Base-by-base conservation (phyloP, 1,140 invertebrate species). In the Drosophila quadrilineata region DNA sequence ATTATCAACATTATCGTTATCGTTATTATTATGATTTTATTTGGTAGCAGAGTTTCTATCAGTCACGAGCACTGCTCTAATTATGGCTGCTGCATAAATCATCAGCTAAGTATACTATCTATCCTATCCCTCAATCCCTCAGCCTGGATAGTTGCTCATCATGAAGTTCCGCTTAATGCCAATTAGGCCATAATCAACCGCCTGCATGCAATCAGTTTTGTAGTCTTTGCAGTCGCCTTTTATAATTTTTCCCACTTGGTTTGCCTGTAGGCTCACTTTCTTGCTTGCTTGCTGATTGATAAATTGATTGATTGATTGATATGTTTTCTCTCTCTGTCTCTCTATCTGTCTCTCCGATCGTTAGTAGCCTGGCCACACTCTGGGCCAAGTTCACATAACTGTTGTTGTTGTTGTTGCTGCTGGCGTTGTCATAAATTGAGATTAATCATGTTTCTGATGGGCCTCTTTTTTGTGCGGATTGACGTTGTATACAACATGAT, bases 361-460 rank as follows among this genome's bases (percentile, higher is more conserved):
- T 75, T 80, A 71, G n/a, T n/a, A n/a, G 56, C 52, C 60, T 28
- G 38, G 29, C 56, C 63, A 48, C 26, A 52, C 40, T 38, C 17
- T 40, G 24, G 10, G 40, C 48, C 24, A 41, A 48, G 14, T 65
- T 45, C 29, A 52, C 48, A 52, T 48, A 5, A 36, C 8, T 46
- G 17, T 16, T 46, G 31, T 9, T 56, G 24, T 19, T 62, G 53
- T 64, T 59, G n/a, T 48, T 22, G 29, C 40, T 49, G 16, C 54
- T 45, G 77, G 31, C 38, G 49, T 67, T 84, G 79, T 85, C 79
- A 84, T 84, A 84, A 84, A 84, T 84, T 79, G 74, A 84, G 79
- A 84, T 84, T 84, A 84, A 84, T 84, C 79, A 74, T 84, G 80
- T 71, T 85, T 64, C 60, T 46, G 74, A 74, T 85, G 71, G 59